Evolutionary conservation across 2,113 vertebrate species (phyloP).

Genomic region (Callipepla squamata): DNA sequence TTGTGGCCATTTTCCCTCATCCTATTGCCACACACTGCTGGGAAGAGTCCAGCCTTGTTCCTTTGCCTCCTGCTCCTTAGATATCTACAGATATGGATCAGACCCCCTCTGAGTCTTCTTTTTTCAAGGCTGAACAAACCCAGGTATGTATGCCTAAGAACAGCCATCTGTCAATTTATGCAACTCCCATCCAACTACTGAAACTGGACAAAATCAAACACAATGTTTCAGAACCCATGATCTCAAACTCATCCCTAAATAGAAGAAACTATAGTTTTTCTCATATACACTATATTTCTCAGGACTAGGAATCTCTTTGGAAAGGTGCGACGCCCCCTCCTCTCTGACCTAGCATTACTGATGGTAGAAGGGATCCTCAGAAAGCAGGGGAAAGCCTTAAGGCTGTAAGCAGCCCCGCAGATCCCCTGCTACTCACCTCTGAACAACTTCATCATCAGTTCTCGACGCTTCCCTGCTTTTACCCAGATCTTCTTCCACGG

Average conservation of each 20-base stretch:
- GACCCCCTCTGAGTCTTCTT: too few relatives aligned
- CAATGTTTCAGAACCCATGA: neutral
- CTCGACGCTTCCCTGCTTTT: conserved; percentile 94
- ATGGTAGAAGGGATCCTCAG: fast-evolving
- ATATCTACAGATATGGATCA: too few relatives aligned
- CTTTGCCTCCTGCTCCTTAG: too few relatives aligned
- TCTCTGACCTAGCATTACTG: fast-evolving
- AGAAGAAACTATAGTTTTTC: fast-evolving
- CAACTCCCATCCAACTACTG: fast-evolving
- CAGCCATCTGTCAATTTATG: fast-evolving
- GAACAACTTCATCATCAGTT: conserved; percentile 93
- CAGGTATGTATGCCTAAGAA: fast-evolving
- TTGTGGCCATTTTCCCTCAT: too few relatives aligned
- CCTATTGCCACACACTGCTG: too few relatives aligned
- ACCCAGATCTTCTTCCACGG: conserved; percentile 90
- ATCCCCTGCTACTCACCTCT: conserved; percentile 80
- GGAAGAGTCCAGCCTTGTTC: too few relatives aligned
- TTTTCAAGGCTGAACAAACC: too few relatives aligned
- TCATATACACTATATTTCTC: neutral
- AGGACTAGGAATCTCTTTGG: too few relatives aligned
- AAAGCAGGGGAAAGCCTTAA: neutral
- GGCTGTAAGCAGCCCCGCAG: fast-evolving
- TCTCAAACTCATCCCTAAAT: neutral
- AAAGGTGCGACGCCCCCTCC: fast-evolving
- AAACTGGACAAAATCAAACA: fast-evolving